phyloP scores from a whole-genome alignment of 1,140 invertebrate genomes.

The Oscheius sp. region DNA sequence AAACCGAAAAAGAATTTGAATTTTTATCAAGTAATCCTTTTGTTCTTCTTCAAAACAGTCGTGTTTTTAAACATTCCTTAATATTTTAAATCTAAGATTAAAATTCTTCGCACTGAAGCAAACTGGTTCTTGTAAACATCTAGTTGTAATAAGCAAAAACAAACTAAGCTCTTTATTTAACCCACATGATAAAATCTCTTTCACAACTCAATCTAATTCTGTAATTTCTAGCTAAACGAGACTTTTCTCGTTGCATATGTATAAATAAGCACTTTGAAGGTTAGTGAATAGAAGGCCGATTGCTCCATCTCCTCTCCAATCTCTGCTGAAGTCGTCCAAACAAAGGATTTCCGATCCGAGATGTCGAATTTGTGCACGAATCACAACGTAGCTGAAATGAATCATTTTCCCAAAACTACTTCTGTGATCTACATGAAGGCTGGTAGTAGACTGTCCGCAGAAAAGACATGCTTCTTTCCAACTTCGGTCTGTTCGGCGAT shows the following conservation, averaged over 20 bases:
- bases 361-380: background rate
- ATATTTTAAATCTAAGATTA: too few relatives aligned
- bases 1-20: too few relatives aligned
- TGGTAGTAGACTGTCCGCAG: background rate
- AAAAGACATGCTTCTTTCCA: background rate
- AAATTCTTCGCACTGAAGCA: too few relatives aligned
- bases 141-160: too few relatives aligned
- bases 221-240: background rate
- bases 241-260: constrained; percentile 1
- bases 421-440: constrained; percentile 6
- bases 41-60: too few relatives aligned
- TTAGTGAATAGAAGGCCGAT: background rate
- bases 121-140: too few relatives aligned
- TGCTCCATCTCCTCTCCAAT: background rate
- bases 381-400: background rate
- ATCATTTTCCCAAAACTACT: background rate
- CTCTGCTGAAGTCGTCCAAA: constrained; percentile 3
- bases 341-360: background rate
- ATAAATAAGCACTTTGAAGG: background rate
- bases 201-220: too few relatives aligned
- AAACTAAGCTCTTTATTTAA: too few relatives aligned
- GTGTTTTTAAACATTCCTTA: too few relatives aligned
- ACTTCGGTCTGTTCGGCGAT: constrained; percentile 2
- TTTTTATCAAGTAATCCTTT: too few relatives aligned
- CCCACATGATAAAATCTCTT: too few relatives aligned